Evolutionary conservation across 2,888 invertebrate species (phyloP), one percentile per base, ranked within the genome.

Genomic region (Oligia latruncula): DNA sequence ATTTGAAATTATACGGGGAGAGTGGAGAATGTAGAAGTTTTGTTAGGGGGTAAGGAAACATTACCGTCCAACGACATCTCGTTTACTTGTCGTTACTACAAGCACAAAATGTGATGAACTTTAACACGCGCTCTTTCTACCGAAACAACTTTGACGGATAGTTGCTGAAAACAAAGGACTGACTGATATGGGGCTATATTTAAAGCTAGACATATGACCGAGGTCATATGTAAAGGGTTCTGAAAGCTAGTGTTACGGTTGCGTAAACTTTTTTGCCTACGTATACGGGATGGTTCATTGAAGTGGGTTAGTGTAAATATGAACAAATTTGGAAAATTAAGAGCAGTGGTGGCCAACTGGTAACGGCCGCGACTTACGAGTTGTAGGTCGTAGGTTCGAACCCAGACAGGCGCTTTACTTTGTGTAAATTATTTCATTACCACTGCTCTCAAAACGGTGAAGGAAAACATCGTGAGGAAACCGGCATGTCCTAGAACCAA

Each of bases 1-100:
- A 85, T 85, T 88, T 79, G 71, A 77, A 89, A 88, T 86, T 78
- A 81, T 82, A 81, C 58, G 43, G 58, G 46, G 55, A 49, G 62
- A 72, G 58, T 43, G 40, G 76, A 66, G 43, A 81, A 85, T 49
- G 35, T 74, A 62, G 60, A 84, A 84, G 80, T 83, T 88, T 80
- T 80, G 46, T 76, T 77, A 17, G 77, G 77, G 75, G 83, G 60
- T 76, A 71, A 40, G 66, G 74, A 74, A 82, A 83, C 83, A 83
- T 79, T 79, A 79, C 70, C 62, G 23, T 75, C 5, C 43, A 72
- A 77, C 65, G 79, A 79, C 86, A 86, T 86, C 74, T 83, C 79
- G 74, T 86, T 86, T 83, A 79, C 68, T 77, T 82, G 49, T 65
- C 83, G 74, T 83, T 83, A 70, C 72, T 72, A 71, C 46, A 71